Base-by-base conservation (phyloP, 2,797 vertebrate genomes). In the Phalanger gymnotis region DNA sequence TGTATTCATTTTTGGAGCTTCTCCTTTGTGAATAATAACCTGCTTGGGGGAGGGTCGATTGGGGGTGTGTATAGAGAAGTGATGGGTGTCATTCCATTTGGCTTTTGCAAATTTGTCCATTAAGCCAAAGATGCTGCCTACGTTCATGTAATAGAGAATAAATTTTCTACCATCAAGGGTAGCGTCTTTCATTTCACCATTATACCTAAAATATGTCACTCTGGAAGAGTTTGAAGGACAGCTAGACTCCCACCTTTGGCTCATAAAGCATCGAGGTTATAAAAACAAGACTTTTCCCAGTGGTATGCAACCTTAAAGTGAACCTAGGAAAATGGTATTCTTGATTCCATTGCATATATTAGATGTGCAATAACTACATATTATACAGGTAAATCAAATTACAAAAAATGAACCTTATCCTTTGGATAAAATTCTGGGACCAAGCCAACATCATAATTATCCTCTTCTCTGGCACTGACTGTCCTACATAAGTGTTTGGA, bases 361-460 rank as follows among this genome's bases (percentile, higher is more conserved):
- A 98, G 97, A 97, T 31, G 54, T 6, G 53, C 94, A 93, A 96
- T 98, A 98, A 97, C 11, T 95, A 94, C 92, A 95, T n/a, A 91
- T 95, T 90, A 96, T 91, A 97, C 47, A 93, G 97, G 94, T 87
- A 98, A 97, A 98, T 95, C 94, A 98, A 98, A 97, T 1, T 93
- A 66, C 1, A 91, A 31, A 94, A 98, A 97, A 96, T 1, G 91
- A 98, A 96, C 66, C 1, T 0, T 34, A 94, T 95, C 94, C 95
- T 94, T 73, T 56, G 58, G n/a, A 93, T 91, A 93, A 95, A 96
- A 95, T 96, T 92, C 95, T 34, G 93, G 96, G 97, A 93, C 93
- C 81, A 0, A 0, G 92, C 95, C 98, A 98, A 94, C 94, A 93
- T 90, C 96, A 96, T 94, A 97, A 97, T 94, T 81, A 97, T 97